Conservation (phyloP, 2,888 invertebrate species). For the Caenorhabditis angaria region DNA sequence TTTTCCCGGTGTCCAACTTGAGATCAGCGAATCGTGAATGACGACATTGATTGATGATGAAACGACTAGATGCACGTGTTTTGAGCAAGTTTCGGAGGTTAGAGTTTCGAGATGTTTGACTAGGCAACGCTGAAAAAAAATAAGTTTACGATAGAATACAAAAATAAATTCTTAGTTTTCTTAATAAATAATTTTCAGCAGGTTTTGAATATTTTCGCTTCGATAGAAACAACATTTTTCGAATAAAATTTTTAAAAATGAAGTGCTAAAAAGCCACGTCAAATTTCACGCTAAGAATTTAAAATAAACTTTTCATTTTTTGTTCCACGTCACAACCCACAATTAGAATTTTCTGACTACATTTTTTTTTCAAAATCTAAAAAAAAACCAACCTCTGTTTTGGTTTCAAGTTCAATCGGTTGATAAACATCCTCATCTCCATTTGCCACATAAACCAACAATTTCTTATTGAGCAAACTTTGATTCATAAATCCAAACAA, state of each 20-base stretch:
- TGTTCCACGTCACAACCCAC: too few relatives aligned
- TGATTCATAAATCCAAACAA: constrained; percentile 14
- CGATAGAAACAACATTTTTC: too few relatives aligned
- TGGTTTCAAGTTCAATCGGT: not conserved
- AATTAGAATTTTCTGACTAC: too few relatives aligned
- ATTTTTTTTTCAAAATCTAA: constrained; percentile 16
- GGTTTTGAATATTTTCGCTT: too few relatives aligned
- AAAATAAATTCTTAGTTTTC: not conserved
- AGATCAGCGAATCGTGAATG: constrained; percentile 20
- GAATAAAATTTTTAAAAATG: too few relatives aligned
- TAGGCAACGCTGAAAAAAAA: constrained; percentile 13
- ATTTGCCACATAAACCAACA: constrained; percentile 18
- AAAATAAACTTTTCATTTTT: too few relatives aligned
- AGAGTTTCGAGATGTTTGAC: constrained; percentile 19
- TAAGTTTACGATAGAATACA: not conserved
- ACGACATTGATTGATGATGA: constrained; percentile 27
- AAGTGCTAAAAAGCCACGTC: too few relatives aligned
- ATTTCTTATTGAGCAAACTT: not conserved
- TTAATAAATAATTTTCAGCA: not conserved
- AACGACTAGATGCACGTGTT: constrained; percentile 8
- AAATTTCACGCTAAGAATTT: too few relatives aligned
- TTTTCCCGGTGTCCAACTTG: not conserved
- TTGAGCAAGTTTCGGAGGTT: constrained; percentile 22
- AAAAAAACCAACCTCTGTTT: constrained; percentile 14
- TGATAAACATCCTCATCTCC: constrained; percentile 21